Base-by-base conservation (phyloP, 2,888 invertebrate species). In the Boloria euphrosyne region DNA sequence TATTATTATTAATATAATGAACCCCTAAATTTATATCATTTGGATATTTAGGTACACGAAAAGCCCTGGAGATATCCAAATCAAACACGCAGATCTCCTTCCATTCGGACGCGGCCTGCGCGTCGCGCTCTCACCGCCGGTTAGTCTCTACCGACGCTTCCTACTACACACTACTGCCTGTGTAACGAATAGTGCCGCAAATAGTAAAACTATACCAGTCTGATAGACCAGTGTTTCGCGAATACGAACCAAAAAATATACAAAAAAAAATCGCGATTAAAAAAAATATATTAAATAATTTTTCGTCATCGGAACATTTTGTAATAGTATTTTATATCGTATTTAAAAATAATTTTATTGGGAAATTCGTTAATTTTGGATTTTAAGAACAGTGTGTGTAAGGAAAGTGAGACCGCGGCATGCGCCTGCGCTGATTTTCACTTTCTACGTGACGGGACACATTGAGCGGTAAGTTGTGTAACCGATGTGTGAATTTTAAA, bases 361-460 rank as follows among this genome's bases (percentile, higher is more conserved):
- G 18, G n/a, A 60, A 53, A 67, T 63, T 61, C 3, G 14, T 49
- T 50, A 13, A 38, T 60, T 67, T 63, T 65, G 22, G 49, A 52
- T 57, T 64, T 69, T 61, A 64, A 62, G 57, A 61, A 60, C 85
- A 83, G 86, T 83, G 84, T 82, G 86, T 81, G 85, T 49, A 78
- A 80, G 77, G 80, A 81, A 82, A 85, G 87, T 87, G 85, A 80
- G 81, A 78, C 76, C 80, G 81, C 80, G 83, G 87, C 74, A 88
- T 90, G 90, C 86, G 75, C 75, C 78, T 72, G 73, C 80, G 77
- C 80, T 77, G 79, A 82, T 80, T 89, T 90, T 90, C 90, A 88
- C 90, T 90, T 90, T 90, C 90, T 84, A 86, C 83, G 78, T 75
- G 73, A 78, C 84, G 86, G 87, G 86, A 86, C 85, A 82, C 79